Conservation (phyloP, 2,797 vertebrate species). For the Thaleichthys pacificus region DNA sequence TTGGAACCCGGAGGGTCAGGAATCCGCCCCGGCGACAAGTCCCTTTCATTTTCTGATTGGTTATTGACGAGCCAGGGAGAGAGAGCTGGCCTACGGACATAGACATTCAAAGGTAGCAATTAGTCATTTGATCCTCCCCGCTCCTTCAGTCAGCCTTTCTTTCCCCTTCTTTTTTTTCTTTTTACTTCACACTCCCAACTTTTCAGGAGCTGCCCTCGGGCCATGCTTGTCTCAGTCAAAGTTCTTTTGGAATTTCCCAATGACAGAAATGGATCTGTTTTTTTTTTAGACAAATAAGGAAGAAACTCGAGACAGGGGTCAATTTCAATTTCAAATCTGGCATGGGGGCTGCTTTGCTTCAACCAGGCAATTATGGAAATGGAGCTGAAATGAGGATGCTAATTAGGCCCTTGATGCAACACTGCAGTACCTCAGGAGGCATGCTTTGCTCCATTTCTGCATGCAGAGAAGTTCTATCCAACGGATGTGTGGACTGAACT, state of each 20-base stretch:
- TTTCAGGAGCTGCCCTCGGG: background rate
- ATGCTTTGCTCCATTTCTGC: too few species aligned
- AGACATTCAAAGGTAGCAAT: conserved; percentile 20
- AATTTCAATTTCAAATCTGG: background rate
- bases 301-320: background rate
- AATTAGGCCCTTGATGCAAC: background rate
- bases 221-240: background rate
- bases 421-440: too few species aligned
- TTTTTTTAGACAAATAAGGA: background rate
- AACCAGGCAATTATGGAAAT: background rate
- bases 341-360: background rate
- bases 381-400: background rate
- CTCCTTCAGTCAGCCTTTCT: conserved; percentile 2
- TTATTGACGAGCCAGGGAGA: conserved; percentile 14
- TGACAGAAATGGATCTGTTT: background rate
- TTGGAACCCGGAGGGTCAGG: conserved; percentile 6
- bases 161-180: too few species aligned
- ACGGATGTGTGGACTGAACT: too few species aligned
- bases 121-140: conserved; percentile 14
- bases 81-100: conserved; percentile 13
- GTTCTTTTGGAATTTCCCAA: background rate
- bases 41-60: conserved; percentile 24
- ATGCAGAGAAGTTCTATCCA: too few species aligned
- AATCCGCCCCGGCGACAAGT: conserved; percentile 2
- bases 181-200: background rate